Percentiles rank a stretch among this genome's conserved stretches.
These are phyloP conservation scores for Tokudaia tokunoshimensis DNA, from an alignment of 2,797 vertebrate genomes.

Conservation along the genomic window DNA sequence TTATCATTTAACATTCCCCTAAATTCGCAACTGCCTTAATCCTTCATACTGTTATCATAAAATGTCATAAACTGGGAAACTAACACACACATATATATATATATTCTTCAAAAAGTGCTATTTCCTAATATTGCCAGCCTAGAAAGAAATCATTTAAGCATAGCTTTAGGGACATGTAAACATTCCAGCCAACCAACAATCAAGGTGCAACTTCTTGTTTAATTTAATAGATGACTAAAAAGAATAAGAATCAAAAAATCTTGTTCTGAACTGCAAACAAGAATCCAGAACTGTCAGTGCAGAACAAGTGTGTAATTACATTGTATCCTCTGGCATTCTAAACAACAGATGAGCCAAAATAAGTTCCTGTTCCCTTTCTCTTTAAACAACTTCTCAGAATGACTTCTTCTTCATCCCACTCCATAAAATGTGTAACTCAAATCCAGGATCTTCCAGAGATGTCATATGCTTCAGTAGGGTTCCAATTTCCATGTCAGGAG, in stretches of 20 bases:
- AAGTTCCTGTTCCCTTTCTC: neutral
- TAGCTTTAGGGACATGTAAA: neutral
- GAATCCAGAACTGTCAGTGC: neutral
- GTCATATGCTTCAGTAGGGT: neutral
- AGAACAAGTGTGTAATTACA: neutral
- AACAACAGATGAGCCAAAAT: neutral
- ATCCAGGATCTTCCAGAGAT: neutral
- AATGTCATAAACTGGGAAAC: neutral
- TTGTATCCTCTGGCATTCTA: neutral
- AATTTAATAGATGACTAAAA: neutral
- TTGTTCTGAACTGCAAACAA: neutral
- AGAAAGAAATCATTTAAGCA: neutral
- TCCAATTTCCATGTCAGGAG: neutral
- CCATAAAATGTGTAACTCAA: neutral
- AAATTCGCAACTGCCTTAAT: neutral
- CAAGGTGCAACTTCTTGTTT: neutral
- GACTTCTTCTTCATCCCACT: neutral
- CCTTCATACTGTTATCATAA: neutral
- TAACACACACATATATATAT: too few species aligned
- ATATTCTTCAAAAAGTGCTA: neutral
- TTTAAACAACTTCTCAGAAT: neutral
- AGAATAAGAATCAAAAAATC: neutral
- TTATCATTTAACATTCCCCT: neutral
- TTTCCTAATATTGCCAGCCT: neutral
- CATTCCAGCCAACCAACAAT: too few species aligned